Conservation (phyloP, 2,888 invertebrate species). For the Cheiracanthium punctorium region DNA sequence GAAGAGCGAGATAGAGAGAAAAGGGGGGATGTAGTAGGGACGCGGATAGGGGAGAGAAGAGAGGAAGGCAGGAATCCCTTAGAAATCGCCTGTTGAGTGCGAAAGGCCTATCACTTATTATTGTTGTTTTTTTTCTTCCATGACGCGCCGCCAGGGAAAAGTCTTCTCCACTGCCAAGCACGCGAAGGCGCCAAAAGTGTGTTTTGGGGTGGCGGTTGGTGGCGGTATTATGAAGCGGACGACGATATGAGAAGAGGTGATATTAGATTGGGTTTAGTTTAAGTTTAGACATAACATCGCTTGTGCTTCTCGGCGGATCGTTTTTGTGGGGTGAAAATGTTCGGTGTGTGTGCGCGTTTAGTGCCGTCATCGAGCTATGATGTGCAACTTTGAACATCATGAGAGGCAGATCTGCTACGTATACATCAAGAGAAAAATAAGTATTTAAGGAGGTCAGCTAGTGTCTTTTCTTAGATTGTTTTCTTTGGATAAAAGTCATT, state of each 20-base stretch:
- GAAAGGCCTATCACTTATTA: background rate
- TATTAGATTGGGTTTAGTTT: background rate
- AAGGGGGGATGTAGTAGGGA: background rate
- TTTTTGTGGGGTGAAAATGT: no score
- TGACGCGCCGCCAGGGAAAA: background rate
- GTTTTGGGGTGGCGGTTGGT: background rate
- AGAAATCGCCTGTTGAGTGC: constrained; percentile 27
- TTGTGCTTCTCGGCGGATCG: background rate
- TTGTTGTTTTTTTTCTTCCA: background rate
- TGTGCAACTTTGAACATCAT: no score
- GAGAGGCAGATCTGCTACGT: no score
- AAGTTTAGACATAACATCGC: no score
- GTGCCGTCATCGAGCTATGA: no score
- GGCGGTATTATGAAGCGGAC: background rate
- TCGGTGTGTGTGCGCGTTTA: no score
- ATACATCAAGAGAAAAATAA: no score
- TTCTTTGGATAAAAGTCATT: no score
- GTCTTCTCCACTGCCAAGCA: background rate
- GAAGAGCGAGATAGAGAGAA: background rate
- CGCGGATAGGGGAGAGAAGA: background rate
- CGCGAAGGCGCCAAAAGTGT: background rate
- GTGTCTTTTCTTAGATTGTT: no score
- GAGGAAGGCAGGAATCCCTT: background rate
- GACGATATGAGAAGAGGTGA: background rate
- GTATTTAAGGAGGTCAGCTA: no score